Base-by-base conservation (phyloP, 2,888 invertebrate genomes). In the Drosophila anomelani region DNA sequence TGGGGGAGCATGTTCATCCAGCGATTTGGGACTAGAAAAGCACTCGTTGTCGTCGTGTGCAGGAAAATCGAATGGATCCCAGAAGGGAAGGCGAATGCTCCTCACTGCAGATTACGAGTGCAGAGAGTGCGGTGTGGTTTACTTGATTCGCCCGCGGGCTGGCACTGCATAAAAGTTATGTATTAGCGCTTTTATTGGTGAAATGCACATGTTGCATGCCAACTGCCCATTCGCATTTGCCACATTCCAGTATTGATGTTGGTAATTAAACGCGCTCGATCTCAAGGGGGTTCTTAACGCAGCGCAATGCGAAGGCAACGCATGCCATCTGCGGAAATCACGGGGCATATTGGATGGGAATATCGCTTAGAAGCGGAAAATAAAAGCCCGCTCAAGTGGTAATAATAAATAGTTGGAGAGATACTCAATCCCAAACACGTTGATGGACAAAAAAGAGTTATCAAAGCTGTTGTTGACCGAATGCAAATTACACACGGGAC, bases 171-270 rank as follows among this genome's bases (percentile, higher is more conserved):
- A 58, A 66, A 56, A 68, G 68, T 54, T 75, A 76, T 75, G 64
- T 60, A 88, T 88, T 83, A 86, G 72, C 88, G 88, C 76, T 72
- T 81, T 87, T 80, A 77, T 83, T 78, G 76, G 76, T 71, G 75
- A 89, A 88, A 86, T 89, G 90, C 62, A 71, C 70, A 76, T 76
- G 70, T 86, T 79, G 90, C 85, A 88, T 86, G 85, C 64, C 77
- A 66, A 77, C 59, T 58, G 60, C 75, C 64, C 83, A 80, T 85
- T 68, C 63, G 41, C 68, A 43, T 38, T 43, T 51, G 51, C 49
- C 68, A 41, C 64, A 44, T 51, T 56, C 36, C 47, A 57, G 38
- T 43, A 71, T 71, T 41, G 68, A 68, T 68, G 68, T 38, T 36
- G 56, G 75, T 36, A 64, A 72, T 72, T 72, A 72, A 75, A 74